phyloP scores from a whole-genome alignment of 2,113 vertebrate genomes.

The Parus major region DNA sequence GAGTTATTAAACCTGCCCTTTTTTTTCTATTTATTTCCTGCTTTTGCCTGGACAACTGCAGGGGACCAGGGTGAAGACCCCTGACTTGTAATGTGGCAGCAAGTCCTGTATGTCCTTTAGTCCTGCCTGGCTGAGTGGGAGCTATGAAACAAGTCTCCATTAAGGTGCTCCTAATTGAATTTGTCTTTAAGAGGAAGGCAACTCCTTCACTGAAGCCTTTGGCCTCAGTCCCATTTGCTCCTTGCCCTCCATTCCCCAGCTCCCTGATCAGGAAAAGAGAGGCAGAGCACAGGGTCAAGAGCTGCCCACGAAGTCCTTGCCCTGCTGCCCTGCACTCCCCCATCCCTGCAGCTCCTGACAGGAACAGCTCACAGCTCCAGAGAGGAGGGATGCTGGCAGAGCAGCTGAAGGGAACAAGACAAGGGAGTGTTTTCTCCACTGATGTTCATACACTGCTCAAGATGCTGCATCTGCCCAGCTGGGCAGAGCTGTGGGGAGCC shows the following conservation, averaged over 20 bases:
- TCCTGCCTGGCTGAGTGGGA: neutral
- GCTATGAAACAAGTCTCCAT: neutral
- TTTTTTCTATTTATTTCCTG: neutral
- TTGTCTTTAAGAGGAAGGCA: neutral
- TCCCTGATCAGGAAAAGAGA: neutral
- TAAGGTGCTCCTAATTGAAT: slow-evolving; percentile 13
- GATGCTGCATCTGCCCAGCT: neutral
- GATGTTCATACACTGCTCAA: neutral
- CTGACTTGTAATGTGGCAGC: neutral
- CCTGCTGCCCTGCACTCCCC: neutral
- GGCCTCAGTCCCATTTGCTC: neutral
- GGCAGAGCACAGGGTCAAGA: neutral
- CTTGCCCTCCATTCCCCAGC: neutral
- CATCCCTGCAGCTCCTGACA: neutral
- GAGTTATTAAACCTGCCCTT: neutral
- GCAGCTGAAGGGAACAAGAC: neutral
- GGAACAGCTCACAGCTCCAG: neutral
- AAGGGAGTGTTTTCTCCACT: fast-evolving
- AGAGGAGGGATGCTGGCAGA: neutral
- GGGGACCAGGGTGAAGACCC: neutral
- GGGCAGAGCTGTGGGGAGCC: neutral
- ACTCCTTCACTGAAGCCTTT: neutral
- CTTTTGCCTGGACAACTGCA: neutral
- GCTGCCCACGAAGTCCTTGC: neutral
- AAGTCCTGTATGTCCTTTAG: neutral